Percentiles rank a stretch among this genome's conserved stretches.
Conservation (phyloP, 2,113 vertebrate species). For the Clarias batrachus region DNA sequence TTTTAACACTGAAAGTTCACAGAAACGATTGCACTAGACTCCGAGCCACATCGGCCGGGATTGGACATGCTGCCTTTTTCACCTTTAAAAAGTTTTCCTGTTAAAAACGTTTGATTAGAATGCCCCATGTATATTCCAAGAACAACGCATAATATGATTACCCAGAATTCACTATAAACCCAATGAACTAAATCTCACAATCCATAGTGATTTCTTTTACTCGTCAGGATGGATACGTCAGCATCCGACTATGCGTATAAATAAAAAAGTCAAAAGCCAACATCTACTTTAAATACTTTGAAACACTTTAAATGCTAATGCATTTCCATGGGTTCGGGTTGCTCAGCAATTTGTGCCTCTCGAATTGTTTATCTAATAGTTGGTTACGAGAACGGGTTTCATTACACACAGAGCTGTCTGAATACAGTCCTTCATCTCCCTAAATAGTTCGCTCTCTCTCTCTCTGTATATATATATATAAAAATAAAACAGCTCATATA, state of each 20-base stretch:
- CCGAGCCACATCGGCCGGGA: too few species aligned
- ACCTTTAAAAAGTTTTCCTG: too few species aligned
- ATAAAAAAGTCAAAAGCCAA: neutral
- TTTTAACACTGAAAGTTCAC: too few species aligned
- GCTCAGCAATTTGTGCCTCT: neutral
- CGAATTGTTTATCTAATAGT: neutral
- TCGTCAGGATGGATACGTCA: neutral
- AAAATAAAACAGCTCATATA: neutral
- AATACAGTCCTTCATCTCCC: neutral
- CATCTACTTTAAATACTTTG: neutral
- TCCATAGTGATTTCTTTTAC: neutral
- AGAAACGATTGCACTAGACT: too few species aligned
- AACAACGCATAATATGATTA: neutral
- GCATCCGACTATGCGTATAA: neutral
- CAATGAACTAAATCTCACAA: neutral
- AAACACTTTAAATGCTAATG: neutral
- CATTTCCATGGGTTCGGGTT: neutral
- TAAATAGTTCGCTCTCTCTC: neutral
- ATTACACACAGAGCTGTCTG: neutral
- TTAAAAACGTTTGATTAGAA: too few species aligned
- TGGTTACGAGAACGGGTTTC: neutral
- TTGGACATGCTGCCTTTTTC: too few species aligned
- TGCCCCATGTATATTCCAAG: neutral
- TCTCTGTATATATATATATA: too few species aligned
- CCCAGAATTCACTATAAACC: neutral